Base-by-base conservation (phyloP, 1,140 invertebrate genomes). In the Achroia grisella region DNA sequence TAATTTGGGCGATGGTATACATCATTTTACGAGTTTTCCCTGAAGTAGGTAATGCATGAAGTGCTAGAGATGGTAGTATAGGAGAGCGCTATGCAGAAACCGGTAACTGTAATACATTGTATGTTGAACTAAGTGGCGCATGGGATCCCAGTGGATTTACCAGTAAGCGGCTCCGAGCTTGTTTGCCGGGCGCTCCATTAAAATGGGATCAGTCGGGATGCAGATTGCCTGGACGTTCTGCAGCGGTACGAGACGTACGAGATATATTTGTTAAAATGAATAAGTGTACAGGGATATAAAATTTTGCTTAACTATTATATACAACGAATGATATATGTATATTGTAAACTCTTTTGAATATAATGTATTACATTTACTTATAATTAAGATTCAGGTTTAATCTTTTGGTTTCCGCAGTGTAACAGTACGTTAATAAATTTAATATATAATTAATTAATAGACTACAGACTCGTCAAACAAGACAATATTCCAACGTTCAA, bases 101-200 rank as follows among this genome's bases (percentile, higher is more conserved):
- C 29, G 40, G 48, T 40, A 42, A 50, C 23, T 56, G 57, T 59
- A 62, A 56, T 70, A 64, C 52, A 66, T 64, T 56, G 62, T 61
- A 61, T 46, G 67, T 50, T 44, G 42, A 51, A 58, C 76, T 80
- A 80, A 84, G 80, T 81, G 75, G 71, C 60, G 69, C 63, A 73
- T 60, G 48, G 76, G 71, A 77, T 84, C 67, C 69, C 62, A 55
- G 55, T 65, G 76, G 78, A 80, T 81, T 84, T 80, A 62, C 69
- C 64, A 49, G 72, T 80, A 84, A 84, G 80, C 77, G 68, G 69
- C 76, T 84, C 70, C 42, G 61, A 72, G 78, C 78, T 74, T 84
- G 76, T 82, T 82, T 84, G 78, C 80, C 69, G 66, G 69, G 73
- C 72, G 76, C 69, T 84, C 78, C 80, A 84, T 84, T 84, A 84